Evolutionary conservation across 2,888 invertebrate species (phyloP).

Genomic region (Cybosia mesomella): DNA sequence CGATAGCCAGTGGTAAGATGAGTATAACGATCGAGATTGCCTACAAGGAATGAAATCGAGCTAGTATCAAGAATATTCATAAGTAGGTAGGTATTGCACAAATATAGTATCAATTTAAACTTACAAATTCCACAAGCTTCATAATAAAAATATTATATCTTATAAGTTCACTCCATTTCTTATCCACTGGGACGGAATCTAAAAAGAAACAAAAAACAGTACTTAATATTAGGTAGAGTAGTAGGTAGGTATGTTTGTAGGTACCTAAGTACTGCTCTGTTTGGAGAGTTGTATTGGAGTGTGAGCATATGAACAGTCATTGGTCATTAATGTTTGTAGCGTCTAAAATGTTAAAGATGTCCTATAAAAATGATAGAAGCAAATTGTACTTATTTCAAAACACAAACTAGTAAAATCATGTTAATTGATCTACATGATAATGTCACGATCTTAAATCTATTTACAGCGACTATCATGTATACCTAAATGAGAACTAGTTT

Average conservation of each 20-base stretch:
- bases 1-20: slow-evolving; percentile 67
- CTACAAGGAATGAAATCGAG: slow-evolving; percentile 67
- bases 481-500: background rate
- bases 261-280: too few species aligned
- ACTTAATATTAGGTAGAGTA: background rate
- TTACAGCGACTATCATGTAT: background rate
- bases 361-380: too few species aligned
- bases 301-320: background rate
- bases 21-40: slow-evolving; percentile 70
- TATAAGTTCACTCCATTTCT: slow-evolving; percentile 80
- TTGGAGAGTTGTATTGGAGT: background rate
- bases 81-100: slow-evolving; percentile 20
- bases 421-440: too few species aligned
- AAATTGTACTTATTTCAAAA: too few species aligned
- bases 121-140: slow-evolving; percentile 83
- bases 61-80: slow-evolving; percentile 33
- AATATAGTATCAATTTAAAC: slow-evolving; percentile 53
- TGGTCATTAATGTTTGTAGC: background rate
- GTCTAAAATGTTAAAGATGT: background rate
- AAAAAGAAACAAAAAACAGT: slow-evolving; percentile 37
- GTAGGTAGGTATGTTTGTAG: too few species aligned
- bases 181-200: slow-evolving; percentile 83
- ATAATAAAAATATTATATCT: slow-evolving; percentile 82
- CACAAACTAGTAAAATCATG: too few species aligned
- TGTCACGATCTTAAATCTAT: too few species aligned